Percentiles rank a stretch among this genome's conserved stretches.
Evolutionary conservation across 1,140 invertebrate species (phyloP).

Genomic region (Vollenhovia emeryi): DNA sequence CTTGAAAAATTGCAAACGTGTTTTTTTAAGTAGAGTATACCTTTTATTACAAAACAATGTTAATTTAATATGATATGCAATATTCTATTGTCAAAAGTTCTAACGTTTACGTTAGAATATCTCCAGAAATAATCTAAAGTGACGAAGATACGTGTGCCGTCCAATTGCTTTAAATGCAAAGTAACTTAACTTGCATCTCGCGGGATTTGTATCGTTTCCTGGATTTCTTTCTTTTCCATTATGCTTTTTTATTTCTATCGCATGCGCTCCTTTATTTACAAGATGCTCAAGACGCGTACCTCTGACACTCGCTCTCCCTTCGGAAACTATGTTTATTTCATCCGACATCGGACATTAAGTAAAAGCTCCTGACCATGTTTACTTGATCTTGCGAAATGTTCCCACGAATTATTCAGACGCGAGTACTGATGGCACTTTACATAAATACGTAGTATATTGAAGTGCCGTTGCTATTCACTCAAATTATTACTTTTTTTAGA

Average conservation of each 20-base stretch:
- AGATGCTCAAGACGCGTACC: background rate
- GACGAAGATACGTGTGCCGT: background rate
- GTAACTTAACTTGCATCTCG: background rate
- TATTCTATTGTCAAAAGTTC: background rate
- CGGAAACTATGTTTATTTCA: background rate
- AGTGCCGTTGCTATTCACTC: background rate
- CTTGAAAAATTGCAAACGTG: background rate
- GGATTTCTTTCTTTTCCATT: background rate
- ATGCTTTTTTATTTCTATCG: background rate
- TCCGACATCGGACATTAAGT: constrained; percentile 14
- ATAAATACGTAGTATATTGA: background rate
- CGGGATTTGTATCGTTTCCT: constrained; percentile 6
- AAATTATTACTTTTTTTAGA: background rate
- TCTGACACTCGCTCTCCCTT: background rate
- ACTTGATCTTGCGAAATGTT: constrained; percentile 10
- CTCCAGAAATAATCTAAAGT: background rate
- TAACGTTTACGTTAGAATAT: background rate
- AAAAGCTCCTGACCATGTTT: constrained; percentile 12
- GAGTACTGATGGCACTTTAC: constrained; percentile 14
- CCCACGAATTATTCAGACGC: constrained; percentile 14
- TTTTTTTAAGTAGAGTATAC: background rate
- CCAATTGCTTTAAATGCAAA: background rate
- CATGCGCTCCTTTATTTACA: background rate
- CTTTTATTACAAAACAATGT: background rate
- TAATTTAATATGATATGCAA: background rate